phyloP scores from a whole-genome alignment of 1,140 invertebrate genomes.

The Nylanderia fulva region DNA sequence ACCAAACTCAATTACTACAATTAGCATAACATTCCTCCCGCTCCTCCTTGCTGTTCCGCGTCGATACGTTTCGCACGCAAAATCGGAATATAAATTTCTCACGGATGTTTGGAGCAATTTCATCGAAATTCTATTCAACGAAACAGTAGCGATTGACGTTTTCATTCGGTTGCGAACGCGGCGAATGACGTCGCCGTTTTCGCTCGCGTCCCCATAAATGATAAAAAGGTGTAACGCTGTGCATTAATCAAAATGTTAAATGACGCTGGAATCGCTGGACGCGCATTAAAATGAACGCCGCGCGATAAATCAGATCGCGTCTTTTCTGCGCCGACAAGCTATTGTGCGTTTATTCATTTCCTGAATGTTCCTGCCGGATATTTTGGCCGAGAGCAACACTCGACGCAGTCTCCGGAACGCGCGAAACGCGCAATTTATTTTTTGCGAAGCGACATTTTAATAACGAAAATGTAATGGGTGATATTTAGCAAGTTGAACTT shows the following conservation, averaged over 20 bases:
- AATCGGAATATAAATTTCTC: conserved; percentile 42
- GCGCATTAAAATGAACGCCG: conserved; percentile 45
- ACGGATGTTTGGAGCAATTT: conserved; percentile 35
- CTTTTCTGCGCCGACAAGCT: conserved; percentile 58
- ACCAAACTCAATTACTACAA: conserved; percentile 21
- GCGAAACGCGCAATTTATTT: conserved; percentile 42
- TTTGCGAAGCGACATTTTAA: conserved; percentile 49
- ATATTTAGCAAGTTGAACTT: conserved; percentile 35
- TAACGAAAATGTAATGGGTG: conserved; percentile 40
- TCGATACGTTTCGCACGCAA: background rate
- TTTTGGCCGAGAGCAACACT: conserved; percentile 37
- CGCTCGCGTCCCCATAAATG: conserved; percentile 32
- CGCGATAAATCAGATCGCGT: conserved; percentile 59
- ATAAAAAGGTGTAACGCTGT: conserved; percentile 55
- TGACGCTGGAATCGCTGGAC: conserved; percentile 40
- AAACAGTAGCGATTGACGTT: conserved; percentile 34
- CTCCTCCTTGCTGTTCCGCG: background rate
- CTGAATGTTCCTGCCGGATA: conserved; percentile 50
- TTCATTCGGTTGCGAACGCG: conserved; percentile 43
- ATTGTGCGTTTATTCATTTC: conserved; percentile 60
- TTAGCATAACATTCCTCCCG: conserved; percentile 7
- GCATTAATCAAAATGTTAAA: conserved; percentile 61
- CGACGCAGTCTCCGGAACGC: conserved; percentile 29
- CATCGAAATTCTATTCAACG: conserved; percentile 35
- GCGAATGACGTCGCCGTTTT: conserved; percentile 46